A percentile compares a stretch with the other conserved stretches of the same genome.
Evolutionary conservation across 30 jellyfish, hydroid and myxozoan species (phyloP).

Genomic region (Hydractinia symbiolongicarpus): DNA sequence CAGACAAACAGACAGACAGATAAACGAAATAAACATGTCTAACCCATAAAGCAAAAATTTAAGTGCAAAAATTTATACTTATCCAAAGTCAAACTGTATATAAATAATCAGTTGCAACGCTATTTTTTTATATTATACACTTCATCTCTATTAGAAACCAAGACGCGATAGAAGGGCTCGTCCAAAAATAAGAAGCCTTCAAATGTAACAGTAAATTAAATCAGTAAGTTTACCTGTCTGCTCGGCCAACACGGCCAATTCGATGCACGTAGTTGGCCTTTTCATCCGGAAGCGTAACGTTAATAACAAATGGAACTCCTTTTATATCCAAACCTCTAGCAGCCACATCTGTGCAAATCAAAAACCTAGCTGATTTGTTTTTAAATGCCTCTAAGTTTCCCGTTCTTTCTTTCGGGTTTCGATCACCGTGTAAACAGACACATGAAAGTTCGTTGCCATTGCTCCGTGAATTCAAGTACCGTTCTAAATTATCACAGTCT

Average conservation of each 20-base stretch:
- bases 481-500: slow-evolving; percentile 87
- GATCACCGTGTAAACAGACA: slow-evolving; percentile 92
- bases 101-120: too few relatives aligned
- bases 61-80: too few relatives aligned
- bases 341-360: slow-evolving; percentile 95
- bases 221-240: slow-evolving; percentile 67
- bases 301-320: slow-evolving; percentile 89
- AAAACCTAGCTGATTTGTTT: slow-evolving; percentile 60
- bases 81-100: too few relatives aligned
- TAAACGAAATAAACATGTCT: too few relatives aligned
- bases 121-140: too few relatives aligned
- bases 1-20: too few relatives aligned
- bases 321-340: slow-evolving; percentile 94
- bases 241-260: slow-evolving; percentile 97
- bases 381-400: slow-evolving; percentile 68
- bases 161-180: too few relatives aligned
- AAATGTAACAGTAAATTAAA: too few relatives aligned
- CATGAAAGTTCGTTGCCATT: slow-evolving; percentile 52
- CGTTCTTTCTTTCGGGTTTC: slow-evolving; percentile 75
- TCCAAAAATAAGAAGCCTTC: too few relatives aligned
- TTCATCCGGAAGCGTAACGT: slow-evolving; percentile 97
- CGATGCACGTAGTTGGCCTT: slow-evolving; percentile 96
- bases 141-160: too few relatives aligned
- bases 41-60: too few relatives aligned
- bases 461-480: slow-evolving; percentile 50